phyloP scores from a whole-genome alignment of 2,888 invertebrate genomes.

The Stenichneumon culpator region DNA sequence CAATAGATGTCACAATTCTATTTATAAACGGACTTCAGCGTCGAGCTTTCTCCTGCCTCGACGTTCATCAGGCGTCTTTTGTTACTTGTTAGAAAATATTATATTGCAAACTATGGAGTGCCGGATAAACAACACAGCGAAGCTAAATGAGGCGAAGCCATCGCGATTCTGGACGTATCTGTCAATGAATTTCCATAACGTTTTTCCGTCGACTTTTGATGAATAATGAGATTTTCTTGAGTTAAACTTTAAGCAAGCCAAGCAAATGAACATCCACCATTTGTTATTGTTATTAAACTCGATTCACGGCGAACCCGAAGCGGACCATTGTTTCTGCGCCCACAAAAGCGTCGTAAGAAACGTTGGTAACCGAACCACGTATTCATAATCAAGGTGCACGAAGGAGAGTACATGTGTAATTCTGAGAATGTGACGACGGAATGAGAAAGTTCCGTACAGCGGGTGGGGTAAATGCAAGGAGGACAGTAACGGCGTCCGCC shows the following conservation, averaged over 20 bases:
- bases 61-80: constrained; percentile 40
- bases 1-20: constrained; percentile 49
- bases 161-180: constrained; percentile 13
- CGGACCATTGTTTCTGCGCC: constrained; percentile 3
- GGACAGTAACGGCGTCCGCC: constrained; percentile 15
- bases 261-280: constrained; percentile 4
- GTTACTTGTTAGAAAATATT: constrained; percentile 32
- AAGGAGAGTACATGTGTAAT: constrained; percentile 41
- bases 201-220: constrained; percentile 1
- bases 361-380: constrained; percentile 12
- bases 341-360: constrained; percentile 7
- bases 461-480: constrained; percentile 14
- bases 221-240: constrained; percentile 56
- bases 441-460: not conserved
- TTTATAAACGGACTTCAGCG: constrained; percentile 17
- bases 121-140: constrained; percentile 8
- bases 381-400: constrained; percentile 49
- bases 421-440: not conserved
- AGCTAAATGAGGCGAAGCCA: constrained; percentile 11
- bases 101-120: not conserved
- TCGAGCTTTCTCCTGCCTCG: not conserved
- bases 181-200: constrained; percentile 52
- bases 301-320: constrained; percentile 18
- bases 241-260: constrained; percentile 36
- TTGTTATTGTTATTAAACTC: constrained; percentile 3